Evolutionary conservation across 2,797 vertebrate species (phyloP).

Genomic region (Cryptoprocta ferox): DNA sequence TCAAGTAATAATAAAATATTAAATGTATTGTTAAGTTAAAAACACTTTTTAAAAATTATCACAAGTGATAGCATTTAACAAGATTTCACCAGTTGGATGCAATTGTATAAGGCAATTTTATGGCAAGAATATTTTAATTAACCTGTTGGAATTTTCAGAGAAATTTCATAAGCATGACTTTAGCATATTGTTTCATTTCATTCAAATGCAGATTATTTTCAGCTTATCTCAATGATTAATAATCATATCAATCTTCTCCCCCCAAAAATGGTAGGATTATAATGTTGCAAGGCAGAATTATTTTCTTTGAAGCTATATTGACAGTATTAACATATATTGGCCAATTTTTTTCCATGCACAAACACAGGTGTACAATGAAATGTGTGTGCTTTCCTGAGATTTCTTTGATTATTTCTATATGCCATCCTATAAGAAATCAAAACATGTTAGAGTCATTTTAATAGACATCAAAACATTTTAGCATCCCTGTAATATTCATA

Average conservation of each 20-base stretch:
- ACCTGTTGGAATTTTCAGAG: conserved; percentile 37
- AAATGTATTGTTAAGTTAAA: not conserved
- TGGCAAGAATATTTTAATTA: conserved; percentile 48
- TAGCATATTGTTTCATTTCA: conserved; percentile 36
- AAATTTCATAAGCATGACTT: conserved; percentile 23
- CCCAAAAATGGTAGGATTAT: conserved; percentile 55
- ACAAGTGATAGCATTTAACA: not conserved
- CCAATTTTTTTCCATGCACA: conserved; percentile 74
- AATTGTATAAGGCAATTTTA: conserved; percentile 29
- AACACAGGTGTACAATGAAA: conserved; percentile 80
- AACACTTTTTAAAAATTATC: not conserved
- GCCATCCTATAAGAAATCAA: conserved; percentile 43
- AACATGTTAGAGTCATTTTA: conserved; percentile 57
- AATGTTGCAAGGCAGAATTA: conserved; percentile 42
- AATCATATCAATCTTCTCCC: conserved; percentile 36
- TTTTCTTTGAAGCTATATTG: conserved; percentile 64
- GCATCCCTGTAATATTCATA: conserved; percentile 45
- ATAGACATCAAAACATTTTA: conserved; percentile 26
- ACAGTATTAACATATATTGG: conserved; percentile 64
- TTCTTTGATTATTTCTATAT: conserved; percentile 45
- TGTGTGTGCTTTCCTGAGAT: conserved; percentile 81
- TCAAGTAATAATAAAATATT: conserved; percentile 31
- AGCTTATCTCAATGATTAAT: not conserved
- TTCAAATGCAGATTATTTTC: conserved; percentile 50
- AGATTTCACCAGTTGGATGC: conserved; percentile 12